phyloP scores from a whole-genome alignment of 1,140 invertebrate species.

The Pseudachorutes palmiensis region DNA sequence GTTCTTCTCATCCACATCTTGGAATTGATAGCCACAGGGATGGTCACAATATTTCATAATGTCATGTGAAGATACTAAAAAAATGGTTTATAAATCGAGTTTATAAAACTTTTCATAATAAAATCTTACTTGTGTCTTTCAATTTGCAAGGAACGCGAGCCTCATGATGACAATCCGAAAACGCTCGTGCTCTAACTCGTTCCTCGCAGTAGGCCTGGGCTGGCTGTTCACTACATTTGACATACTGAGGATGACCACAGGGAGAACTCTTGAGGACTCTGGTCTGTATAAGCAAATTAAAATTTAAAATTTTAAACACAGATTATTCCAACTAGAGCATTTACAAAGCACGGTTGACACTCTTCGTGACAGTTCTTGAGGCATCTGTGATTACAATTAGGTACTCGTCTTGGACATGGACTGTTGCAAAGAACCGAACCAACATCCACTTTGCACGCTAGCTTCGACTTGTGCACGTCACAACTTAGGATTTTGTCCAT shows the following conservation, averaged over 20 bases:
- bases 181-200: not conserved
- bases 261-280: slow-evolving; percentile 16
- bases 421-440: slow-evolving; percentile 8
- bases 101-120: too few relatives aligned
- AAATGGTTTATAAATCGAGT: too few relatives aligned
- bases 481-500: slow-evolving; percentile 17
- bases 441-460: slow-evolving; percentile 18
- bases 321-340: too few relatives aligned
- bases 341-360: slow-evolving; percentile 34
- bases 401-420: slow-evolving; percentile 19
- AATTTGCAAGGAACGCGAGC: slow-evolving; percentile 26
- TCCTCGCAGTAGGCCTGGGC: slow-evolving; percentile 21
- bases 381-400: slow-evolving; percentile 30
- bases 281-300: too few relatives aligned
- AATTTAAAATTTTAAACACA: too few relatives aligned
- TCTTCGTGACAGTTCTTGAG: slow-evolving; percentile 26
- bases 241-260: slow-evolving; percentile 26
- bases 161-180: slow-evolving; percentile 27
- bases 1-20: not conserved
- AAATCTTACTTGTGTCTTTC: slow-evolving; percentile 12
- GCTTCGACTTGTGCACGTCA: slow-evolving; percentile 12
- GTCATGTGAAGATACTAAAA: slow-evolving; percentile 16
- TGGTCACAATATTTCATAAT: slow-evolving; percentile 21
- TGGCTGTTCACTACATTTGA: slow-evolving; percentile 21
- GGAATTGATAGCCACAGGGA: slow-evolving; percentile 27